phyloP scores from a whole-genome alignment of 2,888 invertebrate species.

The Tryphoninae sp. region DNA sequence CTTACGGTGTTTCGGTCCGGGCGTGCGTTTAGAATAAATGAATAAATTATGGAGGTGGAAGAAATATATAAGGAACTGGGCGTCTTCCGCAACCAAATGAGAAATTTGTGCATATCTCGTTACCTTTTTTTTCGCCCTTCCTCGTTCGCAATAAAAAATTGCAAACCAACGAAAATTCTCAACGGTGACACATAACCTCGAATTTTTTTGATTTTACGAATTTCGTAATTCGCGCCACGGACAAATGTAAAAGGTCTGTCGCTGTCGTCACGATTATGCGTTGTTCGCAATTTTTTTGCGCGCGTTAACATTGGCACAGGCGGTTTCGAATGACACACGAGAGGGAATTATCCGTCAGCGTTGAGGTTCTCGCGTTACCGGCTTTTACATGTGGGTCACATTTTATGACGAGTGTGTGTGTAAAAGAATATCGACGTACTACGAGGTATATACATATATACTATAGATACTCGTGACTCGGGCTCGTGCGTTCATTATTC shows the following conservation, averaged over 20 bases:
- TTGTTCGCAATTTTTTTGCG: conserved; percentile 24
- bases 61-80: conserved; percentile 34
- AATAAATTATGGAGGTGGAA: conserved; percentile 69
- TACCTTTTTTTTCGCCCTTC: neutral
- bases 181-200: neutral
- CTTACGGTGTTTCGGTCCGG: conserved; percentile 62
- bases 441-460: neutral
- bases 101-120: neutral
- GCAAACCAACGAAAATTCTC: neutral
- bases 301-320: conserved; percentile 18
- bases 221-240: no score
- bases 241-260: neutral
- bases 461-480: neutral
- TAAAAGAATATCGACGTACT: neutral
- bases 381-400: conserved; percentile 50
- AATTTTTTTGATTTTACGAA: neutral
- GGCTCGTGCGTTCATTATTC: no score
- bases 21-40: conserved; percentile 71
- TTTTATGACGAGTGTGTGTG: conserved; percentile 20
- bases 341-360: conserved; percentile 28
- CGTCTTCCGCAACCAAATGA: conserved; percentile 50
- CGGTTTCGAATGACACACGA: conserved; percentile 44
- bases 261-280: conserved; percentile 20
- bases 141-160: neutral
- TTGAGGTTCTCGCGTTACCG: conserved; percentile 48